Evolutionary conservation across 2,888 invertebrate species (phyloP).

Genomic region (Poecilobothrus nobilitatus): DNA sequence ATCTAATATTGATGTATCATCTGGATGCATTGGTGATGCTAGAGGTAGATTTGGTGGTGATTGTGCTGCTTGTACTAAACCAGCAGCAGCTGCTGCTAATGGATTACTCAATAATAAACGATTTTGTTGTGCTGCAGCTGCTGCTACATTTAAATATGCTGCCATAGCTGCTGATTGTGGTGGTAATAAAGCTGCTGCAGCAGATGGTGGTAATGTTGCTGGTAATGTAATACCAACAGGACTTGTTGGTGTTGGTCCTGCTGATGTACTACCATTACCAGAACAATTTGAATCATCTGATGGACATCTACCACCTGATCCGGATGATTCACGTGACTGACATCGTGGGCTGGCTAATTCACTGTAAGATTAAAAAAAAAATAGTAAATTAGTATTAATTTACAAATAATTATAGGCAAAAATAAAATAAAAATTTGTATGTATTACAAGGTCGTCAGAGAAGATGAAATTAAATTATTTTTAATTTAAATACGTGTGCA

Average conservation of each 20-base stretch:
- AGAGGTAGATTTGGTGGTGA: slow-evolving; percentile 46
- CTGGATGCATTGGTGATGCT: slow-evolving; percentile 47
- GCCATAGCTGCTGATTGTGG: slow-evolving; percentile 77
- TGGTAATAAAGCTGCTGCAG: slow-evolving; percentile 57
- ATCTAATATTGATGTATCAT: slow-evolving; percentile 61
- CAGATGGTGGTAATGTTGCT: slow-evolving; percentile 59
- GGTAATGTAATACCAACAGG: slow-evolving; percentile 58
- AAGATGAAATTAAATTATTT: background rate
- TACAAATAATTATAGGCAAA: too few species aligned
- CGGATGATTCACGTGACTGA: slow-evolving; percentile 69
- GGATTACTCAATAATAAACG: slow-evolving; percentile 68
- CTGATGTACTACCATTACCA: slow-evolving; percentile 49
- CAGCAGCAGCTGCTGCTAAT: slow-evolving; percentile 59
- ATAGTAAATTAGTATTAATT: slow-evolving; percentile 1
- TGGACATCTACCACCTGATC: slow-evolving; percentile 60
- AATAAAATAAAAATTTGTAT: too few species aligned
- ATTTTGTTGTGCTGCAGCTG: slow-evolving; percentile 65
- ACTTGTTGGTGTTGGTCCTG: slow-evolving; percentile 48
- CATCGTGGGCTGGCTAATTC: slow-evolving; percentile 68
- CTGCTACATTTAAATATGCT: slow-evolving; percentile 66
- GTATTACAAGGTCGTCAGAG: too few species aligned
- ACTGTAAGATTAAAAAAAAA: slow-evolving; percentile 53
- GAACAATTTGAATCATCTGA: slow-evolving; percentile 70
- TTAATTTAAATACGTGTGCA: background rate
- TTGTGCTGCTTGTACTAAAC: slow-evolving; percentile 42